Conservation (phyloP, 2,888 invertebrate genomes). For the Acronicta leporina region DNA sequence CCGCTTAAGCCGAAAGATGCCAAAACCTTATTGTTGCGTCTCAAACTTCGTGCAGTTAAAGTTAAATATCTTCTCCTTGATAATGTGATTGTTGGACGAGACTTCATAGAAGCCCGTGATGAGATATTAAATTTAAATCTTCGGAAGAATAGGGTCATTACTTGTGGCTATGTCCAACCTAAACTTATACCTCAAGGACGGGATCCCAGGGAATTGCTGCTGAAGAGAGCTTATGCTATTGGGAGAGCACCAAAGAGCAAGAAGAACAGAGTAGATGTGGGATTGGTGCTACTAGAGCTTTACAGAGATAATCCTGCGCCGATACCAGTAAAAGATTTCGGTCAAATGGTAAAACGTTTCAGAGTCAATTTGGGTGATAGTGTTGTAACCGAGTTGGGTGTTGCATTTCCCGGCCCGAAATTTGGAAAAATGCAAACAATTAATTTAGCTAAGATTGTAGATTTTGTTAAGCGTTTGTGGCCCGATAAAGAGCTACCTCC, state of each 20-base stretch:
- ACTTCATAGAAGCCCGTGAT: constrained; percentile 53
- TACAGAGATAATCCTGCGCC: constrained; percentile 47
- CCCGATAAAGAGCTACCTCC: constrained; percentile 68
- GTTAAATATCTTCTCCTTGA: constrained; percentile 64
- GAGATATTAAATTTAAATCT: constrained; percentile 47
- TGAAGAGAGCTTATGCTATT: constrained; percentile 64
- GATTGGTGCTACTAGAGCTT: constrained; percentile 46
- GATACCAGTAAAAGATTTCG: constrained; percentile 50
- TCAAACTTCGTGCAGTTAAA: constrained; percentile 57
- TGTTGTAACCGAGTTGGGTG: constrained; percentile 57
- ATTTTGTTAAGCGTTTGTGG: constrained; percentile 69
- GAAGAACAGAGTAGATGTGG: constrained; percentile 64
- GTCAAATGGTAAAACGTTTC: constrained; percentile 37
- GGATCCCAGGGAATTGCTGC: constrained; percentile 61
- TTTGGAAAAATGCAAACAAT: constrained; percentile 52
- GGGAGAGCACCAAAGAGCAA: constrained; percentile 56
- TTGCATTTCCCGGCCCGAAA: constrained; percentile 61
- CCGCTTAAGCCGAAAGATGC: constrained; percentile 65
- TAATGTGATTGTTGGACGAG: constrained; percentile 60
- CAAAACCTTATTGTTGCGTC: constrained; percentile 49
- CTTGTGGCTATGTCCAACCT: constrained; percentile 58
- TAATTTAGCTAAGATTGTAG: constrained; percentile 55
- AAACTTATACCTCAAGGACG: constrained; percentile 32
- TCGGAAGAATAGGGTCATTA: constrained; percentile 58
- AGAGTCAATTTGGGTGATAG: constrained; percentile 59